A percentile compares a stretch with the other conserved stretches of the same genome.
These are phyloP conservation scores for Paramormyrops hopkinsi DNA, from an alignment of 2,797 vertebrate species.

Conservation along the genomic window DNA sequence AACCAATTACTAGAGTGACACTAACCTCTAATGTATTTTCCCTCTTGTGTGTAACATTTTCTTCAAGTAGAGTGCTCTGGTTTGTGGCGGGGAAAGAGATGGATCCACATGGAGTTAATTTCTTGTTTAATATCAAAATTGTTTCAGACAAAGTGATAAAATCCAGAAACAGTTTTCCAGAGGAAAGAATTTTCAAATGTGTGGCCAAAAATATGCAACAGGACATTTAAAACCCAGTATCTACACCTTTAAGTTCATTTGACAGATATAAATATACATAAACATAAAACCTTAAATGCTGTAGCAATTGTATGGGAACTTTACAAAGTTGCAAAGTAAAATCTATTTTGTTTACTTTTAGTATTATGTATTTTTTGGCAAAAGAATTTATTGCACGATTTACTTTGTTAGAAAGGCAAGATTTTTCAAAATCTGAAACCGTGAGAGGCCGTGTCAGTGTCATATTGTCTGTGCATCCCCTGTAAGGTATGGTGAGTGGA, in stretches of 20 bases:
- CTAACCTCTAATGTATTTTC: slow-evolving; percentile 40
- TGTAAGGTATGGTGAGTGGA: slow-evolving; percentile 28
- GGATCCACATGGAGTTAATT: slow-evolving; percentile 30
- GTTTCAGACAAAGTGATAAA: slow-evolving; percentile 18
- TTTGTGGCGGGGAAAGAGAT: slow-evolving; percentile 26
- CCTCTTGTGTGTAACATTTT: slow-evolving; percentile 39
- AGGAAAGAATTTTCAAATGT: neutral
- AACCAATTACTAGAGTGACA: slow-evolving; percentile 29
- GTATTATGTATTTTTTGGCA: neutral
- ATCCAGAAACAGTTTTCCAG: neutral
- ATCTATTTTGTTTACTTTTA: slow-evolving; percentile 9
- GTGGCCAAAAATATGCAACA: neutral
- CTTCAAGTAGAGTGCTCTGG: slow-evolving; percentile 25
- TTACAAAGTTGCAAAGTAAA: neutral
- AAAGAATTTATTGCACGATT: neutral
- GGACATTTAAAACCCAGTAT: neutral
- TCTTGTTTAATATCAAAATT: slow-evolving; percentile 26
- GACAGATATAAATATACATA: neutral
- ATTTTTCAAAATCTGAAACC: neutral
- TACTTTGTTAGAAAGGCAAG: neutral
- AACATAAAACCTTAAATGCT: neutral
- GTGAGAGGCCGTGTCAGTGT: slow-evolving; percentile 42
- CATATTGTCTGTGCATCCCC: slow-evolving; percentile 16
- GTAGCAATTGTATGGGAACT: neutral
- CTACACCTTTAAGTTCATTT: neutral